Base-by-base conservation (phyloP, 2,888 invertebrate species). In the Eledone cirrhosa region DNA sequence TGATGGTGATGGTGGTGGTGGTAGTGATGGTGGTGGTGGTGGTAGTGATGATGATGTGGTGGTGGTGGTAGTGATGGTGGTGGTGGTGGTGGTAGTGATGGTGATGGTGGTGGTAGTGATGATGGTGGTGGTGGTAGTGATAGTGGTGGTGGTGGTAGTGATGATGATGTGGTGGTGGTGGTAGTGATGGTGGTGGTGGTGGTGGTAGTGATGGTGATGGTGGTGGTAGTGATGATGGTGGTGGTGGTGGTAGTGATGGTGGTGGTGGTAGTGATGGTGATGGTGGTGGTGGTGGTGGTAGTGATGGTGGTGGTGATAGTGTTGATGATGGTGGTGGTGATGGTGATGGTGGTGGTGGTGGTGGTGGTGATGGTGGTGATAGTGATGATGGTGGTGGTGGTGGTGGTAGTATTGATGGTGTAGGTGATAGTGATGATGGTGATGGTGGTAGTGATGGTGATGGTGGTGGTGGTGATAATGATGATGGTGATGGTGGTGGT, bases 131-230 rank as follows among this genome's bases (percentile, higher is more conserved):
- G 16, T 59, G 59, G n/a, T 59, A n/a, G 59, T 59, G 59, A n/a
- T 59, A n/a, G 59, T 59, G 59, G 59, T 59, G 59, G 59, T 59
- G 59, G n/a, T n/a, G n/a, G n/a, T n/a, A n/a, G n/a, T n/a, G n/a
- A n/a, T n/a, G n/a, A n/a, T n/a, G n/a, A n/a, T n/a, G n/a, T n/a
- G n/a, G n/a, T n/a, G n/a, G n/a, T n/a, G n/a, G n/a, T n/a, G n/a
- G n/a, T n/a, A n/a, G 59, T n/a, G 59, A n/a, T 59, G 59, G 59
- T 59, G 59, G 59, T n/a, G 59, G 59, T 59, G 59, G 59, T 59
- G 59, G 59, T 59, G 59, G 59, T 59, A 59, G 59, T 59, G 59
- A n/a, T 59, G 59, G 59, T 59, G 59, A 59, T 59, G 59, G n/a
- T 59, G 59, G n/a, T 59, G 59, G n/a, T 59, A n/a, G n/a, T 59